A percentile compares a stretch with the other conserved stretches of the same genome.
These are phyloP conservation scores for Sicus ferrugineus DNA, from an alignment of 2,888 invertebrate species.

Conservation along the genomic window DNA sequence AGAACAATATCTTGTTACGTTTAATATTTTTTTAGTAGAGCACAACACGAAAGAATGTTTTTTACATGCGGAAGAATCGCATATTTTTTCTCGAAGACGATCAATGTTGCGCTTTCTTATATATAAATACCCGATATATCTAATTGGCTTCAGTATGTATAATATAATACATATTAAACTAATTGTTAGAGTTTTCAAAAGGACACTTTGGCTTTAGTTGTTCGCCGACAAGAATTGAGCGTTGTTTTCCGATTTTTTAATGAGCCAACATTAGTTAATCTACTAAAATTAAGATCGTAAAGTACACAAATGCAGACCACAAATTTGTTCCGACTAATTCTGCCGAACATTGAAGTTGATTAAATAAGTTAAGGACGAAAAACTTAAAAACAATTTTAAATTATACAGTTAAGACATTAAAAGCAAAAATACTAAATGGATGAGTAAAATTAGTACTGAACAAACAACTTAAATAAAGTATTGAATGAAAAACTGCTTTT, in stretches of 20 bases:
- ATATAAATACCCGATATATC: no score
- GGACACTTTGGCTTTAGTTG: slow-evolving; percentile 6
- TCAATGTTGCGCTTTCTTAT: no score
- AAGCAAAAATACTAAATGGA: background rate
- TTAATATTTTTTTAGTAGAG: no score
- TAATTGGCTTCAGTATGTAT: no score
- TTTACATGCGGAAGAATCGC: no score
- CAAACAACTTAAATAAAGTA: background rate
- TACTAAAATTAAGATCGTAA: background rate
- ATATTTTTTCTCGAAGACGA: no score
- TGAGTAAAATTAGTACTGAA: background rate
- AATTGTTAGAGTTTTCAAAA: background rate
- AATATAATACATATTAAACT: no score
- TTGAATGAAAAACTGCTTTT: background rate
- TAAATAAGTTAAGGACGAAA: no score
- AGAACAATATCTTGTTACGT: no score
- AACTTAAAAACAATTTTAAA: background rate
- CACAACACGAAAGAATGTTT: no score
- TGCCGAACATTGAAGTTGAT: no score
- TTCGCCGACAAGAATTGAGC: background rate
- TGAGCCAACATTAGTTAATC: background rate
- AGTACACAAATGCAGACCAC: background rate
- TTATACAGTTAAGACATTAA: background rate
- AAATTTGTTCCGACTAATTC: no score
- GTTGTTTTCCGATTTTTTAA: background rate